phyloP scores from a whole-genome alignment of 2,888 invertebrate genomes.

The Proisotoma minuta region DNA sequence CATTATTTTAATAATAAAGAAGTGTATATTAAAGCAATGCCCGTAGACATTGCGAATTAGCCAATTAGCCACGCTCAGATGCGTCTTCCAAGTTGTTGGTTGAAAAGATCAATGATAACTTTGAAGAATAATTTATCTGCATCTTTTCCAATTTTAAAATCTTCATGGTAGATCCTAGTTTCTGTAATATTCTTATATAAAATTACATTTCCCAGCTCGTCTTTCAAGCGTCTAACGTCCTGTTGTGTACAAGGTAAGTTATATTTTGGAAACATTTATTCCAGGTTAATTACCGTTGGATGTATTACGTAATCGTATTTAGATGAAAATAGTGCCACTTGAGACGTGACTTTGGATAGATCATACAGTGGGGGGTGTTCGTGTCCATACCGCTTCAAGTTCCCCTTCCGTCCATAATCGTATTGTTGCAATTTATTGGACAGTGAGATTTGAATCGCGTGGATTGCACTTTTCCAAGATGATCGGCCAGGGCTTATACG shows the following conservation, averaged over 20 bases:
- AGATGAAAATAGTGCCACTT: background rate
- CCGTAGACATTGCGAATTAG: too few relatives aligned
- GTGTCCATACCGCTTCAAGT: constrained; percentile 59
- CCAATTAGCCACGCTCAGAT: too few relatives aligned
- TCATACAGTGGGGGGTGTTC: constrained; percentile 61
- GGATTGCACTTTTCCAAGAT: background rate
- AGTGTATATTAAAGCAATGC: too few relatives aligned
- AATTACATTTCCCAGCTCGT: background rate
- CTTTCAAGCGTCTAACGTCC: too few relatives aligned
- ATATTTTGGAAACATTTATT: too few relatives aligned
- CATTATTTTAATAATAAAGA: too few relatives aligned
- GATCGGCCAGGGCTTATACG: too few relatives aligned
- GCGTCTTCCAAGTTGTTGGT: too few relatives aligned
- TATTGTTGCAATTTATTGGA: constrained; percentile 55
- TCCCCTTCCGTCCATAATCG: constrained; percentile 63
- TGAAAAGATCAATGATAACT: background rate
- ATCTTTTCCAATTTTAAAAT: background rate
- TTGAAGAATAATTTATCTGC: background rate
- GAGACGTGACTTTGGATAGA: constrained; percentile 56
- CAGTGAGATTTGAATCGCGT: background rate
- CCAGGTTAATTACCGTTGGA: background rate
- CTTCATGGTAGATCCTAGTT: background rate
- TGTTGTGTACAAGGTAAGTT: too few relatives aligned
- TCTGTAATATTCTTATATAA: background rate
- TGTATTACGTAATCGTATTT: background rate